Evolutionary conservation across 2,797 vertebrate genomes (phyloP), one percentile per base, ranked within the genome.

Genomic region (Scleropages formosus): DNA sequence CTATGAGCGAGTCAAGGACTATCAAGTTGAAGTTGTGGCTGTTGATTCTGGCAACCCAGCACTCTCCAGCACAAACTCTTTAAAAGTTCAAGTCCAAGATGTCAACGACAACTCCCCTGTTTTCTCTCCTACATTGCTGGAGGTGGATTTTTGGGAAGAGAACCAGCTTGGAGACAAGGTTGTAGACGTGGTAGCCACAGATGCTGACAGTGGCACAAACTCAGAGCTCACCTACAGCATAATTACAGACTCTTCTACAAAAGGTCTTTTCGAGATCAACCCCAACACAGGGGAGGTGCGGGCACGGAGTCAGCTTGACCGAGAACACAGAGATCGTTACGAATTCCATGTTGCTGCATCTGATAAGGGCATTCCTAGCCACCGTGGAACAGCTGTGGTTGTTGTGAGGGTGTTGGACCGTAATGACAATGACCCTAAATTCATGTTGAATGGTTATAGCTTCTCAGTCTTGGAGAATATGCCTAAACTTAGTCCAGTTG

Each of bases 381-480:
- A 97, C 75, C 94, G 95, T 85, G 97, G 97, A 81, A 98, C 96
- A 8, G 96, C 98, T 0, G 97, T 95, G 0, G 96, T 99, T 79
- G 93, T 96, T 4, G 88, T 99, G 83, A 98, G 93, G 0, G 95
- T 99, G 74, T 91, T 98, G 78, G 98, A 99, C 85, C 94, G 96
- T 81, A 99, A 99, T 78, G 98, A 99, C 90, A 98, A 98, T 0
- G 97, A 98, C 87, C 98, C 98, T 73, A 98, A 98, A 84, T 99
- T 99, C 84, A 99, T 99, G 97, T 89, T 99, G 46, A 99, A 94
- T 9, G 95, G 95, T 85, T 99, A 99, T 87, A 99, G 97, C 88
- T 99, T 99, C 89, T 99, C 97, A 0, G 97, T 99, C 78, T 90
- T 96, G 90, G 98, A 99, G 89, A 99, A 99, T 87, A 98, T 99